These are phyloP conservation scores for Staurois parvus DNA, from an alignment of 2,797 vertebrate genomes.

Conservation along the genomic window DNA sequence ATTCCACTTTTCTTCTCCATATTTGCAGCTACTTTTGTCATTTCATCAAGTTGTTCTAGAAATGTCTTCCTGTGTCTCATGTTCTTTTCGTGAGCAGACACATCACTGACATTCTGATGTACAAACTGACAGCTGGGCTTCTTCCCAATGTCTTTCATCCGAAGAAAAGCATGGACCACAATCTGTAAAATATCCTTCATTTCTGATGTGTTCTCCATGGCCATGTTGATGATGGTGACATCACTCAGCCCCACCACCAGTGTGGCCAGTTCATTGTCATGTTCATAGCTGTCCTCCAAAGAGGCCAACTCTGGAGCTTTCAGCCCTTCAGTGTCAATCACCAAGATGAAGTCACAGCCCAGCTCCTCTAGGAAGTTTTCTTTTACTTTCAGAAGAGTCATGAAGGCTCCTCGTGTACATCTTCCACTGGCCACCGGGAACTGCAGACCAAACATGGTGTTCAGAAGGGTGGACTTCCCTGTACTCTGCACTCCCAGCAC, in stretches of 20 bases:
- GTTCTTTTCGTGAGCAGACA: conserved; percentile 8
- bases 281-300: no score
- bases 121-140: no score
- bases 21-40: background rate
- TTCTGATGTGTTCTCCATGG: no score
- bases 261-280: no score
- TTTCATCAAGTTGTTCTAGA: conserved; percentile 12
- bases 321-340: background rate
- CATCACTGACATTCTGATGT: background rate
- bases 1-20: conserved; percentile 15
- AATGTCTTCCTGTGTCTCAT: conserved; percentile 15
- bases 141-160: no score
- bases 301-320: no score
- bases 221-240: no score
- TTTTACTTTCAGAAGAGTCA: conserved; percentile 21
- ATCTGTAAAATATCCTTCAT: no score
- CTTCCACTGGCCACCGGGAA: conserved; percentile 43
- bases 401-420: conserved; percentile 53
- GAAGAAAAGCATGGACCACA: no score
- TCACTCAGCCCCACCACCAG: no score
- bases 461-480: conserved; percentile 50
- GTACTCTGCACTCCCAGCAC: conserved; percentile 23
- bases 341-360: conserved; percentile 29
- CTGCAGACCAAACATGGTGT: conserved; percentile 58
- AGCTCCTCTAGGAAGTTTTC: background rate